Evolutionary conservation across 2,797 vertebrate genomes (phyloP).

Genomic region (Gymnodraco acuticeps): DNA sequence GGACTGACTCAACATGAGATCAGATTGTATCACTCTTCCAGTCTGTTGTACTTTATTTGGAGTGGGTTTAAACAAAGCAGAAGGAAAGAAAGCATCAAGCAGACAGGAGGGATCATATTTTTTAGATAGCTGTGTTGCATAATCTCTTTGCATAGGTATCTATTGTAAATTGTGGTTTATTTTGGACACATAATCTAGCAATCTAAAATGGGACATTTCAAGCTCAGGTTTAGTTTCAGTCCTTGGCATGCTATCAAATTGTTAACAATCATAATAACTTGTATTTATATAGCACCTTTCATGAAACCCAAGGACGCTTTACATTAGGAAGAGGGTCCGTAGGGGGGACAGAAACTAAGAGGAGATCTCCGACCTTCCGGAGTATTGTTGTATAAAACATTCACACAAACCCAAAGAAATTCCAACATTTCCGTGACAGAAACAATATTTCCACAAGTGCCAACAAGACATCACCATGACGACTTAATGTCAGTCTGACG

Average conservation of each 20-base stretch:
- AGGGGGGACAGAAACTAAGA: no score
- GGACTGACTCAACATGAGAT: background rate
- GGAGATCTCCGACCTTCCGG: no score
- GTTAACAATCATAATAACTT: no score
- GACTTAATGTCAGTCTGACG: slow-evolving; percentile 20
- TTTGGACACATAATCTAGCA: slow-evolving; percentile 5
- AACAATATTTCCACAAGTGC: slow-evolving; percentile 20
- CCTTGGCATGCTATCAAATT: background rate
- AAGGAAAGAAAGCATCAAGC: background rate
- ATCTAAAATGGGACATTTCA: background rate
- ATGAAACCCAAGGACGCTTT: no score
- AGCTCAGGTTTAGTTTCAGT: background rate
- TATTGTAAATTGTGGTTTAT: slow-evolving; percentile 15
- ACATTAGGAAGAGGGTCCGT: no score
- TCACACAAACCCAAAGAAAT: background rate
- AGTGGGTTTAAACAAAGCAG: slow-evolving; percentile 2
- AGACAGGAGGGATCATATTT: slow-evolving; percentile 24
- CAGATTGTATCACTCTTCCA: background rate
- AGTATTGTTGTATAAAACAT: background rate
- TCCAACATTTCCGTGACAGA: background rate
- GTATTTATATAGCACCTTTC: no score
- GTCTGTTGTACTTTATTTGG: background rate
- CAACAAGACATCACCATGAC: slow-evolving; percentile 11
- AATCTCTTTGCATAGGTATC: slow-evolving; percentile 6
- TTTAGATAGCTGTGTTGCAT: slow-evolving; percentile 7